Evolutionary conservation across 2,888 invertebrate species (phyloP), one percentile per base, ranked within the genome.

Genomic region (Cosmorhoe ocellata): DNA sequence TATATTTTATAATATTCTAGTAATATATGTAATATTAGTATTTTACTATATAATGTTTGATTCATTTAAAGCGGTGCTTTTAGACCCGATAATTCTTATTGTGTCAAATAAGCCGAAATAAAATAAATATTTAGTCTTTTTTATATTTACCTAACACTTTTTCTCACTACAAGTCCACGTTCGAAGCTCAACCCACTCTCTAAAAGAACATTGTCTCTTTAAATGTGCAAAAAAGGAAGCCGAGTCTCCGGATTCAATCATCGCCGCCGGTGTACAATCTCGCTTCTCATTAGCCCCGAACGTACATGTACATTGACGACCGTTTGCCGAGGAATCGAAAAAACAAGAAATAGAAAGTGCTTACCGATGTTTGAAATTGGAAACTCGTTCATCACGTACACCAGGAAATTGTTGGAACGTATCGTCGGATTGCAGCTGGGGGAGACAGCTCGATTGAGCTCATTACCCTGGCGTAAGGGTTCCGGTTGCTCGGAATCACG

Each of bases 361-460:
- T 79, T 79, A 84, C 77, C 80, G 81, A 81, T 76, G 81, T 84
- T 76, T 85, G 81, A 86, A 87, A 88, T 85, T 86, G 84, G 83
- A 84, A 84, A 77, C 80, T 80, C 78, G 79, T 81, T 81, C 81
- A 76, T 84, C 84, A 80, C 56, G 51, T 53, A 78, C 63, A 67
- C 67, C 77, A 83, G 85, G 83, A 87, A 87, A 86, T 87, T 84
- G 84, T 81, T 73, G 81, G 80, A 74, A 77, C 76, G 76, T 38
- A 40, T 68, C 63, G 64, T 58, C 57, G 63, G 56, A 51, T 61
- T 59, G 56, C 64, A 48, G 60, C 63, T 68, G 71, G 46, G 56
- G 63, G 60, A 71, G 75, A 71, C 72, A 68, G 67, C 62, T 73
- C 66, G 71, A 71, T 74, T 71, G 71, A 68, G 64, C 71, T 74